Base-by-base conservation (phyloP, 2,797 vertebrate species). In the Loris lydekkerianus region DNA sequence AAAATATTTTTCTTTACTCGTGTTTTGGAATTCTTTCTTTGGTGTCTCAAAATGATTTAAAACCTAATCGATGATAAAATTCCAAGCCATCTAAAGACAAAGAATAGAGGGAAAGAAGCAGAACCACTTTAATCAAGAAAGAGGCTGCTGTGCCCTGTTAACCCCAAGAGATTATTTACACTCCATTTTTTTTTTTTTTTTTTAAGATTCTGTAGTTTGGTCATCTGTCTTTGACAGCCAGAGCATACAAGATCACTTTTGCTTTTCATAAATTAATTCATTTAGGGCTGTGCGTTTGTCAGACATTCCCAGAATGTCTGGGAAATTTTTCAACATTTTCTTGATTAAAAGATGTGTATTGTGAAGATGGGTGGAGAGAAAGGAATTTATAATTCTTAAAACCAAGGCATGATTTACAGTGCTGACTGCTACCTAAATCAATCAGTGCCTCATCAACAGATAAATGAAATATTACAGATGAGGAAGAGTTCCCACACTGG, bases 261-360 rank as follows among this genome's bases (percentile, higher is more conserved):
- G 86, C 53, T 95, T 96, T 93, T 88, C 84, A 89, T 86, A 88
- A 84, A 95, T 97, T 96, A 92, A 95, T 96, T 95, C 91, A 95
- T 91, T 93, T 95, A 91, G 83, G 58, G 23, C 49, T 83, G 53
- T 86, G 60, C 75, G 75, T 96, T 94, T 73, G 31, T 93, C 86
- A 97, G 63, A 49, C 86, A 58, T 96, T 93, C 34, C 34, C 34
- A 34, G 34, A 34, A 34, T 34, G 34, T 34, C 80, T 2, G 10
- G 60, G 94, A 95, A 87, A 0, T 94, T 77, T 83, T 65, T 86
- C 83, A 93, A 61, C 10, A 5, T 92, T 90, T 81, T 94, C 84
- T 92, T 97, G 96, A 89, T 95, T 94, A 92, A 96, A 96, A 46
- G 34, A 80, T 90, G 56, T 93, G 21, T 69, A 72, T 85, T 96